Base-by-base conservation (phyloP, 1,140 invertebrate genomes). In the Doryteuthis pealeii region DNA sequence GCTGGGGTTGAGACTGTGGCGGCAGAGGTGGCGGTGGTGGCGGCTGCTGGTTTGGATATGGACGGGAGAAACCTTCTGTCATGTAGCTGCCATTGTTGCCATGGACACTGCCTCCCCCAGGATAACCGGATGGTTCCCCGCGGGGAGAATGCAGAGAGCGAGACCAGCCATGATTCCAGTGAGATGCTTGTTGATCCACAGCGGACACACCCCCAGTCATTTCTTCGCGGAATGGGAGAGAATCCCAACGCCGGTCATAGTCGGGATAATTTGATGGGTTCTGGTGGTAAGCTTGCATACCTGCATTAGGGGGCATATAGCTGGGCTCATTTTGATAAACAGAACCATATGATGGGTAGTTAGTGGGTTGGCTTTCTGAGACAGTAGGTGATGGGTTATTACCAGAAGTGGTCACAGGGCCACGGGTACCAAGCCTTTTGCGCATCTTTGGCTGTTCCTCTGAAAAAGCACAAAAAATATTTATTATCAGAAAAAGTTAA, bases 41-140 rank as follows among this genome's bases (percentile, higher is more conserved):
- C 3, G 35, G 28, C 30, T 33, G 66, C 32, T 68, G 66, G 31
- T 68, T 68, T 5, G 66, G 15, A 68, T 68, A 68, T 68, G 66
- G 66, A 68, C 66, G 66, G 66, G 66, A 68, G 32, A 32, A 68
- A 30, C 32, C 32, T 68, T 68, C 66, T 32, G 54, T 62, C 54
- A 68, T 32, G 66, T 33, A 32, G 66, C 66, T 68, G 66, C 66
- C 66, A 32, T 68, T 33, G 32, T 68, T 68, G 18, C 66, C 66
- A 33, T 33, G 66, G 26, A 68, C 54, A 62, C 26, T 62, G 26
- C 54, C 54, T 22, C 22, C 54, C 18, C 54, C 54, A 62, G 54
- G 5, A 28, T 62, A 62, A 62, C 10, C 26, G 10, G 54, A 62
- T n/a, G 54, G 54, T n/a, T 62, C 54, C 10, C 10, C 54, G 18